Conservation (phyloP, 2,113 vertebrate species). For the Pachycephala philippinensis region DNA sequence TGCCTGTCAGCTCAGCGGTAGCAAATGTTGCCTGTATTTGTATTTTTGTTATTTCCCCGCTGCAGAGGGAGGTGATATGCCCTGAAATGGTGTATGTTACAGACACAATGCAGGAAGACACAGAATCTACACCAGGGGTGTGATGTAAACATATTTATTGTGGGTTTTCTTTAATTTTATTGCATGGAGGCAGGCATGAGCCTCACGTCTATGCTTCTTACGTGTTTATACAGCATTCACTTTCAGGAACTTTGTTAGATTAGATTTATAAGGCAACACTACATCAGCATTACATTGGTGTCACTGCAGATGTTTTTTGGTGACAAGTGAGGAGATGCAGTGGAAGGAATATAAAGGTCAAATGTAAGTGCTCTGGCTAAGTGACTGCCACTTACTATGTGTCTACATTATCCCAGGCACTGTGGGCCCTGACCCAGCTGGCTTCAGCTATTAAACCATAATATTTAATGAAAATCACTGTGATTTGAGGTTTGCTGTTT, state of each 20-base stretch:
- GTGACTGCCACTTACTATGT: not conserved
- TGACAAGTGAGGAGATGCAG: not conserved
- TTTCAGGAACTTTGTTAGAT: not conserved
- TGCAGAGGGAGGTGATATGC: not conserved
- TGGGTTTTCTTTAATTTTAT: not conserved
- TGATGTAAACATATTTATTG: accelerated
- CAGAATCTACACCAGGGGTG: not conserved
- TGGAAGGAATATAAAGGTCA: not conserved
- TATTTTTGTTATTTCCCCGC: not conserved
- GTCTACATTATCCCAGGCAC: not conserved
- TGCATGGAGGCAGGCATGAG: not conserved
- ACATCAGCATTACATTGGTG: not conserved
- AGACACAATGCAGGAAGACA: not conserved
- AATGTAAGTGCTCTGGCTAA: not conserved
- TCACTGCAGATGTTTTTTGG: not conserved
- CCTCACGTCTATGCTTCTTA: not conserved
- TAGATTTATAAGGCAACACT: not conserved
- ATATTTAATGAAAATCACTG: not conserved
- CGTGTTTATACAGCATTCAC: not conserved
- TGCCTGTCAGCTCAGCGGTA: not conserved
- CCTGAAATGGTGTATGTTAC: not conserved
- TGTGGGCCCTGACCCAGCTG: not conserved
- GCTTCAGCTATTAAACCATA: not conserved
- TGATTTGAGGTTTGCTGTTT: not conserved
- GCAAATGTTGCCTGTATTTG: not conserved